Evolutionary conservation across 1,140 invertebrate genomes (phyloP).

Genomic region (Probaryconus sp.): DNA sequence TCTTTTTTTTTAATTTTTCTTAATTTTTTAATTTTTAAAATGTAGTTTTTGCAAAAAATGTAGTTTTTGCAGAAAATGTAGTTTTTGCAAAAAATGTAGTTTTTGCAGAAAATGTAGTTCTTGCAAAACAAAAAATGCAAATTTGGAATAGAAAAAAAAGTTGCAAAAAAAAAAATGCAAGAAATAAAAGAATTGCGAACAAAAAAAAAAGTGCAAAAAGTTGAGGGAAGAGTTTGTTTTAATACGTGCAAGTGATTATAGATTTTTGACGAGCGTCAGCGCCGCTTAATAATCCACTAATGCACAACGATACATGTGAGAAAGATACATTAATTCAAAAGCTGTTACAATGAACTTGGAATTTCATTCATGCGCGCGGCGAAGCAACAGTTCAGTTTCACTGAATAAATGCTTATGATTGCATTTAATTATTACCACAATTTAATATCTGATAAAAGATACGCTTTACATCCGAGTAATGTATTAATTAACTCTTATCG

Average conservation of each 20-base stretch:
- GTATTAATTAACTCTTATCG: slow-evolving; percentile 59
- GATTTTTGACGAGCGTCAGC: slow-evolving; percentile 51
- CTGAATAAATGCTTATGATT: slow-evolving; percentile 58
- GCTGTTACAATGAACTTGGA: slow-evolving; percentile 57
- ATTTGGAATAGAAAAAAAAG: too few species aligned
- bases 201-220: not conserved
- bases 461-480: slow-evolving; percentile 53
- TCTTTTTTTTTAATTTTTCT: too few species aligned
- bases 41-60: too few species aligned
- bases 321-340: slow-evolving; percentile 56
- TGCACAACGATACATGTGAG: slow-evolving; percentile 9
- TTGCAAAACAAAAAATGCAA: too few species aligned
- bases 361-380: slow-evolving; percentile 59
- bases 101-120: too few species aligned
- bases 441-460: slow-evolving; percentile 57
- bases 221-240: slow-evolving; percentile 25
- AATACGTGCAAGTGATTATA: slow-evolving; percentile 47
- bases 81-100: too few species aligned
- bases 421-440: slow-evolving; percentile 60
- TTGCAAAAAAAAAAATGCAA: not conserved
- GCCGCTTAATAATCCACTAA: slow-evolving; percentile 49
- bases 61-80: too few species aligned
- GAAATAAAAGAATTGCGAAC: not conserved
- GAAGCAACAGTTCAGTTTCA: slow-evolving; percentile 59
- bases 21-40: too few species aligned